Percentiles rank a stretch among this genome's conserved stretches.
Evolutionary conservation across 2,888 invertebrate genomes (phyloP).

Genomic region (Allygus modestus): DNA sequence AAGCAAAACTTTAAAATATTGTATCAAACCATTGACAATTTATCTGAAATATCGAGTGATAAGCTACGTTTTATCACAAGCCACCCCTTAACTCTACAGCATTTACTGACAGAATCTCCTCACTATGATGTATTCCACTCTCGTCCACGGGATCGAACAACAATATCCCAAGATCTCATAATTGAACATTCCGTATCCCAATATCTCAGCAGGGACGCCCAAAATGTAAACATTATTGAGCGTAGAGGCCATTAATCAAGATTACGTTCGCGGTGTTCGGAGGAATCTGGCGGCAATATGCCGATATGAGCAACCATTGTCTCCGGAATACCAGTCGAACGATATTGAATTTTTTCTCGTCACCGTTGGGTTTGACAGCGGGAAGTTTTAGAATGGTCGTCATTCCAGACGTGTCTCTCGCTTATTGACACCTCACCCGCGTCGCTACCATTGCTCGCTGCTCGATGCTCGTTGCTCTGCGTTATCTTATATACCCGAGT

Average conservation of each 20-base stretch:
- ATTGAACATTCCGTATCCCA: conserved; percentile 48
- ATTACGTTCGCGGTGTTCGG: not conserved
- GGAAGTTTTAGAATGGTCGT: conserved; percentile 53
- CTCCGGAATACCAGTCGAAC: conserved; percentile 50
- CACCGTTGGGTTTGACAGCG: conserved; percentile 56
- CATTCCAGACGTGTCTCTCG: conserved; percentile 19
- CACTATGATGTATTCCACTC: not conserved
- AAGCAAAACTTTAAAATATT: too few relatives aligned
- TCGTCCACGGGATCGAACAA: conserved; percentile 39
- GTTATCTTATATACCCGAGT: too few relatives aligned
- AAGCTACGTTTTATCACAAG: too few relatives aligned
- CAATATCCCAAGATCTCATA: conserved; percentile 35
- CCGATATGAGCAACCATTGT: conserved; percentile 49
- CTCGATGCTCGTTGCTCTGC: not conserved
- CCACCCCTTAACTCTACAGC: not conserved
- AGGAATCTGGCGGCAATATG: conserved; percentile 45
- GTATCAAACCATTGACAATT: too few relatives aligned
- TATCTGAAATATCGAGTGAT: too few relatives aligned
- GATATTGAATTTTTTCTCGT: conserved; percentile 59
- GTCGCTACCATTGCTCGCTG: not conserved
- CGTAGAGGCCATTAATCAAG: conserved; percentile 47
- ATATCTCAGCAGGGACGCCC: conserved; percentile 29
- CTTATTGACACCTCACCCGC: conserved; percentile 54
- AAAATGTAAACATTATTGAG: conserved; percentile 53
- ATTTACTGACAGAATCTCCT: not conserved